Percentiles rank a stretch among this genome's conserved stretches.
These are phyloP conservation scores for Drosophila heteroneura DNA, from an alignment of 2,888 invertebrate genomes.

Conservation along the genomic window DNA sequence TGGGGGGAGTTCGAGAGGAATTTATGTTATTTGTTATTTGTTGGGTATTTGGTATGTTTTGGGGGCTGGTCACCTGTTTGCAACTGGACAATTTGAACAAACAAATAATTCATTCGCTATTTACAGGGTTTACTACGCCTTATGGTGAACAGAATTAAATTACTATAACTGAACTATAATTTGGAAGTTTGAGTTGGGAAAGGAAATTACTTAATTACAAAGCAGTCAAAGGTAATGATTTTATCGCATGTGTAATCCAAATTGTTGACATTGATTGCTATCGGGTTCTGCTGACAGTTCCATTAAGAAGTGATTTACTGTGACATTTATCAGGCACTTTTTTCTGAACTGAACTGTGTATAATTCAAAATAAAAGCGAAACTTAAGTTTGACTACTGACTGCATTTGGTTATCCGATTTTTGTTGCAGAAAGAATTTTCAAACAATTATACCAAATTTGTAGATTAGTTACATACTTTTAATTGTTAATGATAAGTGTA, in stretches of 20 bases:
- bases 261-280: conserved; percentile 7
- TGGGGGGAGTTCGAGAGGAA: background rate
- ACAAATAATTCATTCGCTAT: conserved; percentile 36
- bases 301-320: background rate
- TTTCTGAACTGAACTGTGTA: background rate
- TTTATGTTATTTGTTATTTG: background rate
- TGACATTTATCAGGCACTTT: background rate
- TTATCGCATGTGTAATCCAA: background rate
- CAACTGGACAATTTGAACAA: conserved; percentile 9
- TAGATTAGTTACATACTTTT: conserved; percentile 14
- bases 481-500: conserved; percentile 29
- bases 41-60: background rate
- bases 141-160: background rate
- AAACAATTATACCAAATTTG: background rate
- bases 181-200: too few species aligned
- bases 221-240: background rate
- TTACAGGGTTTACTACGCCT: background rate
- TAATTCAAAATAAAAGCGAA: background rate
- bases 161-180: background rate
- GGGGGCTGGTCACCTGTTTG: conserved; percentile 39
- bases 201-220: conserved; percentile 13
- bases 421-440: background rate
- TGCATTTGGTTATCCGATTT: background rate
- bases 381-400: background rate
- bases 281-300: background rate